Conservation (phyloP, 2,113 vertebrate species). For the Pelusios castaneus region DNA sequence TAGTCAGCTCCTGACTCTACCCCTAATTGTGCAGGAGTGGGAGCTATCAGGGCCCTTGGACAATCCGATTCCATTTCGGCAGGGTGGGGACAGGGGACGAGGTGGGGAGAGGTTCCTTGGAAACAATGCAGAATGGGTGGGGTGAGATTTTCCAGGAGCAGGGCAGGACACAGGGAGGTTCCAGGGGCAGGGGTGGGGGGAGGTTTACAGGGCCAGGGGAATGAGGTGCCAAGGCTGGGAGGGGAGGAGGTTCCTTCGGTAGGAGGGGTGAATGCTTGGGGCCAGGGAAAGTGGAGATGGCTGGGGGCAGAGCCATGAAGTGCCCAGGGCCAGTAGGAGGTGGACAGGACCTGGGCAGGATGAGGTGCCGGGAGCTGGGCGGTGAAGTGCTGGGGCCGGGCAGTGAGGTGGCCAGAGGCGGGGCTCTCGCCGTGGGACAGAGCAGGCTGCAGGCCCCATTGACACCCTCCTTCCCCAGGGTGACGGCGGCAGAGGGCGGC, state of each 20-base stretch:
- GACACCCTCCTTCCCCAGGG: constrained; percentile 56
- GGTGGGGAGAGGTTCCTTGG: not conserved
- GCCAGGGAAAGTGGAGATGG: not conserved
- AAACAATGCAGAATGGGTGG: too few species aligned
- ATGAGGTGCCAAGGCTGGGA: not conserved
- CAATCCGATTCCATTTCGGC: not conserved
- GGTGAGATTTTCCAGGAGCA: not conserved
- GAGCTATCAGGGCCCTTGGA: too few species aligned
- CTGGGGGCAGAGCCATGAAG: too few species aligned
- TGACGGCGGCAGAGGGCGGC: constrained; percentile 82
- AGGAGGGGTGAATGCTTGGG: not conserved
- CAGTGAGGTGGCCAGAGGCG: too few species aligned
- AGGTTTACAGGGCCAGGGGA: not conserved
- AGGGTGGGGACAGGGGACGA: not conserved
- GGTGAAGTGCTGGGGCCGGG: too few species aligned
- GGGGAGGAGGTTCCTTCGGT: too few species aligned
- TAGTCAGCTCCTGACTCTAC: too few species aligned
- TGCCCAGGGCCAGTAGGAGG: too few species aligned
- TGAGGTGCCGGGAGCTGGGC: too few species aligned
- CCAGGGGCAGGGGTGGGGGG: not conserved
- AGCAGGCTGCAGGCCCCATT: accelerated
- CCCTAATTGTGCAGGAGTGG: too few species aligned
- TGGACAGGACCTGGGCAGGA: not conserved
- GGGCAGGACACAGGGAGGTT: not conserved
- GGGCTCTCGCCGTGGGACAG: not conserved